Conservation (phyloP, 2,797 vertebrate genomes). For the Lithobates pipiens region DNA sequence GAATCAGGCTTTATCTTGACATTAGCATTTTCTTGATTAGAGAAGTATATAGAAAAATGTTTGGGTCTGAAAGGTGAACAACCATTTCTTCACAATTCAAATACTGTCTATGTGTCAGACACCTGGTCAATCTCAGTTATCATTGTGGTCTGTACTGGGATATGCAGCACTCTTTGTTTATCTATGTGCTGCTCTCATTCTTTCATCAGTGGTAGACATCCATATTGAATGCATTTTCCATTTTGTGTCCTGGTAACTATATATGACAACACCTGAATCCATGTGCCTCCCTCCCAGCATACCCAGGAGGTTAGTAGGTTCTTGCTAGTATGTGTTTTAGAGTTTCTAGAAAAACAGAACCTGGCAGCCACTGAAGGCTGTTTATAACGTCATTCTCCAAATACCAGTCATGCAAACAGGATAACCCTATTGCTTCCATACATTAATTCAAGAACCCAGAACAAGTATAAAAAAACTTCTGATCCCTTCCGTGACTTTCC, state of each 20-base stretch:
- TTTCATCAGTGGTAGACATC: background rate
- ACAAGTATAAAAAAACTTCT: too few species aligned
- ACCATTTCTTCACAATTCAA: background rate
- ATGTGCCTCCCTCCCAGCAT: background rate
- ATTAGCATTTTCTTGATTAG: too few species aligned
- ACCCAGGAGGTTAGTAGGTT: background rate
- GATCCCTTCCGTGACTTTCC: too few species aligned
- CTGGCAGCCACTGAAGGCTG: too few species aligned
- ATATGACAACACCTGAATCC: background rate
- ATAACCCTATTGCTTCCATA: too few species aligned
- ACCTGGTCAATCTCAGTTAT: conserved; percentile 19
- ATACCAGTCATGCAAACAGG: too few species aligned
- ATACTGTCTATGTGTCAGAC: background rate
- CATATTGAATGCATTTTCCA: background rate
- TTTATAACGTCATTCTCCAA: too few species aligned
- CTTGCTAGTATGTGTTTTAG: background rate
- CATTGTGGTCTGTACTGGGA: background rate
- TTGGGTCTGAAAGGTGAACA: background rate
- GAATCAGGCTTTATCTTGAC: too few species aligned
- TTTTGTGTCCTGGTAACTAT: conserved; percentile 5
- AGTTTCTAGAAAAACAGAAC: too few species aligned
- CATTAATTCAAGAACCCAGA: too few species aligned
- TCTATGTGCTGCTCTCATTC: background rate
- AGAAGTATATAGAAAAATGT: too few species aligned
- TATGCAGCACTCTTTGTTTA: background rate